Base-by-base conservation (phyloP, 2,113 vertebrate genomes). In the Xiphophorus maculatus region DNA sequence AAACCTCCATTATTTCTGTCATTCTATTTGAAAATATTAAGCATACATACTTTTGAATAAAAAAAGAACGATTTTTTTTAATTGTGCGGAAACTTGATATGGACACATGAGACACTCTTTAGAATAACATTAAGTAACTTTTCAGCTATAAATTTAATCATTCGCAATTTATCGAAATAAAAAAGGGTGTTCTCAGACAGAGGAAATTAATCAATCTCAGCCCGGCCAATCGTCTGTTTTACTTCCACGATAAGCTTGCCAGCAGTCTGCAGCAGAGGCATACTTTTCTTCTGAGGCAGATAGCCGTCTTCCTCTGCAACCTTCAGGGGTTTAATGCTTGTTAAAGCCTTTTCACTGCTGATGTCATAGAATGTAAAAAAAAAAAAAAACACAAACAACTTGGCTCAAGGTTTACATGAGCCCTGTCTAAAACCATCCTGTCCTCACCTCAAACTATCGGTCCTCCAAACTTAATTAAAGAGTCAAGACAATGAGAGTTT, bases 401-500 rank as follows among this genome's bases (percentile, higher is more conserved):
- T 87, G 80, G 84, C 80, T 74, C 54, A 14, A 48, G 4, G 32
- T 79, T 80, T 15, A 28, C 48, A 73, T 51, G 25, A 74, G 64
- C 82, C 72, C 76, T 1, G 3, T 84, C 74, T 77, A 60, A 81
- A 85, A 81, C 69, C 35, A 54, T 69, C 77, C 71, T 74, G 37
- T 44, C 25, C 14, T 35, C 17, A 4, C 42, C 25, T 7, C 29
- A 44, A 11, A 54, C 63, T 67, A 58, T 70, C 1, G 4, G 7
- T 33, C 76, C 60, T 25, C 1, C 0, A 17, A 74, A 28, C 70
- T 63, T 87, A 88, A 92, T 91, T 89, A 92, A 91, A 90, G 83
- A 76, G 79, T 73, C 42, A 22, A 83, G 82, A 88, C 86, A 90
- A 93, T 92, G 88, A 87, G 84, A 27, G 79, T 84, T 92, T 90